Evolutionary conservation across 2,113 vertebrate genomes (phyloP).

Genomic region (Condylura cristata): DNA sequence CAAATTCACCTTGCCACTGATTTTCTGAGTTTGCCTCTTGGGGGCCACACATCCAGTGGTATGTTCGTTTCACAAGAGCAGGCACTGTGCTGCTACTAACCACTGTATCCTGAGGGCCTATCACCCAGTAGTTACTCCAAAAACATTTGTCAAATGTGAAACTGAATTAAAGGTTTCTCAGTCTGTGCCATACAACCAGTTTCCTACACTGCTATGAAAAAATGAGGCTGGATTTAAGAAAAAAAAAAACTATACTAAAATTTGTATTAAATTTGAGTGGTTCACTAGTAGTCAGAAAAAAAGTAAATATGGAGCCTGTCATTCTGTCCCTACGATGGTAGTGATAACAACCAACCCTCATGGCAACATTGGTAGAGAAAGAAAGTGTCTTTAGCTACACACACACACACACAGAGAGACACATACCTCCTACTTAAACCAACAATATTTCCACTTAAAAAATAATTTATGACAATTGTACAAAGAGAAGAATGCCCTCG

Average conservation of each 20-base stretch:
- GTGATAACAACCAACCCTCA: neutral
- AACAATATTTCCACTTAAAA: neutral
- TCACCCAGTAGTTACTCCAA: neutral
- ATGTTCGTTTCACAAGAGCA: neutral
- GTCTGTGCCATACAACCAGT: neutral
- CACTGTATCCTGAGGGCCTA: neutral
- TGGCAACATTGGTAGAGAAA: neutral
- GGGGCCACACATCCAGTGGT: no score
- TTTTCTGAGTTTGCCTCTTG: neutral
- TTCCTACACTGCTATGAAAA: neutral
- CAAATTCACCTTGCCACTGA: neutral
- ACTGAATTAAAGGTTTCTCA: neutral
- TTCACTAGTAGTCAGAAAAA: neutral
- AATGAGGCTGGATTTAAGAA: neutral
- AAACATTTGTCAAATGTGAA: neutral
- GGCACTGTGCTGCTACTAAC: neutral
- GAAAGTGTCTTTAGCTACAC: neutral
- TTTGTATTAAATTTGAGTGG: neutral
- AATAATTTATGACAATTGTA: slow-evolving; percentile 34
- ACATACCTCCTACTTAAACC: neutral
- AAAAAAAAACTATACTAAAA: neutral
- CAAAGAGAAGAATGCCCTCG: slow-evolving; percentile 16
- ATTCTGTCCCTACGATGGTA: neutral
- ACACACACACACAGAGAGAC: neutral
- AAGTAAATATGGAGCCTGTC: neutral